Evolutionary conservation across 2,888 invertebrate species (phyloP), one percentile per base, ranked within the genome.

Genomic region (Drosophila nigricruria): DNA sequence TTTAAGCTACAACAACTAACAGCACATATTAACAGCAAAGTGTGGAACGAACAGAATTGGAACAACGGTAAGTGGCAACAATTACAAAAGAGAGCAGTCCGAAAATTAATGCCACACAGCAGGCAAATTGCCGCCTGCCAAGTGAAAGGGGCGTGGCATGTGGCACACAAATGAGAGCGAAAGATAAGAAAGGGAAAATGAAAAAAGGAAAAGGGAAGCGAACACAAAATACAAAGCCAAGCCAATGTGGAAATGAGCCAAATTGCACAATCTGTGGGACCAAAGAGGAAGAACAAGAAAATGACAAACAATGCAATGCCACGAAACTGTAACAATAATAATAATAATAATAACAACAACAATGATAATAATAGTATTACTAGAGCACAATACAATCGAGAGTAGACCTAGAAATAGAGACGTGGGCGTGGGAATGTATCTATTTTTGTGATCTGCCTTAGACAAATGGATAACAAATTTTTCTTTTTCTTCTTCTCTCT

Each of bases 371-470:
- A 49, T 27, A 47, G 27, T 49, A 27, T 32, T 49, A 49, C 30
- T 49, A 49, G 30, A 54, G 20, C 53, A 63, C 64, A 61, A 50
- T 36, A 63, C 60, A 63, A 68, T 61, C 40, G 53, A 65, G 45
- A 40, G 40, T 47, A 73, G 79, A 76, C 85, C 86, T 80, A 85
- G 77, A 86, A 86, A 86, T 86, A 86, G 88, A 80, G 75, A 81
- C 78, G 88, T 86, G 86, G 88, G 86, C 86, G 86, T 86, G 86
- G 88, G 86, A 86, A 86, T 78, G 56, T 71, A 71, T 78, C 83
- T 86, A 86, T 88, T 81, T 82, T 58, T 72, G 72, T 70, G 63
- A 69, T 60, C 59, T 58, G 27, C 67, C 30, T 58, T 32, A 60
- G 34, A 54, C 69, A 64, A 71, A 63, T 63, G 64, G 64, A 34